Percentiles rank a stretch among this genome's conserved stretches.
Evolutionary conservation across 2,797 vertebrate genomes (phyloP).

Genomic region (Chiropotes sagulatus): DNA sequence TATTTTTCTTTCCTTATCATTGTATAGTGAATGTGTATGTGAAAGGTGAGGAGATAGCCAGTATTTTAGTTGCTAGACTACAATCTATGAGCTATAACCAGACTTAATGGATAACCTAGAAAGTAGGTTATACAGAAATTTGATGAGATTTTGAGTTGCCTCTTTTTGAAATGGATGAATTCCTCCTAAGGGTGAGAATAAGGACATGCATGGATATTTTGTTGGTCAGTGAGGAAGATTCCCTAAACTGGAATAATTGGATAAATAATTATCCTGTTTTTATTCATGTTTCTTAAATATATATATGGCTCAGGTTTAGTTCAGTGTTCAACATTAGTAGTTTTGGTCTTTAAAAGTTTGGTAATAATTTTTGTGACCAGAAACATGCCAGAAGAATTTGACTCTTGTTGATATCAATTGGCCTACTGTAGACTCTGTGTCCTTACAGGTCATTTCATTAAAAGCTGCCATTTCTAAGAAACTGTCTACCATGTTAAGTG

Average conservation of each 20-base stretch:
- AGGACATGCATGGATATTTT: background rate
- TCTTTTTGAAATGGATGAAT: background rate
- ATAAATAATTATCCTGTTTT: background rate
- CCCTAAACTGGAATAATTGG: background rate
- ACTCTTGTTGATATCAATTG: background rate
- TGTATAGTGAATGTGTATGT: background rate
- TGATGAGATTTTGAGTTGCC: background rate
- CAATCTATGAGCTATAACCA: background rate
- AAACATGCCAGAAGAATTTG: background rate
- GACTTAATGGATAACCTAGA: background rate
- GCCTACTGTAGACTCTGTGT: background rate
- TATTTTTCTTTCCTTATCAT: background rate
- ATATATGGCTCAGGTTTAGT: background rate
- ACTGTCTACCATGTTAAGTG: background rate
- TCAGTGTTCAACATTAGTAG: background rate
- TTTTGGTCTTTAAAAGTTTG: background rate
- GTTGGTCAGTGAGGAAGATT: background rate
- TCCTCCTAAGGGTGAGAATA: background rate
- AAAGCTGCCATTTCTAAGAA: background rate
- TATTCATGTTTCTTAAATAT: background rate
- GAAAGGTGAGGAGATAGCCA: background rate
- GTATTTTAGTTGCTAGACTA: background rate
- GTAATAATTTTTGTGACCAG: background rate
- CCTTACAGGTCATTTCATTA: background rate
- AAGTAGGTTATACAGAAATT: background rate